Conservation (phyloP, 2,888 invertebrate species). For the Ornithoptera alexandrae region DNA sequence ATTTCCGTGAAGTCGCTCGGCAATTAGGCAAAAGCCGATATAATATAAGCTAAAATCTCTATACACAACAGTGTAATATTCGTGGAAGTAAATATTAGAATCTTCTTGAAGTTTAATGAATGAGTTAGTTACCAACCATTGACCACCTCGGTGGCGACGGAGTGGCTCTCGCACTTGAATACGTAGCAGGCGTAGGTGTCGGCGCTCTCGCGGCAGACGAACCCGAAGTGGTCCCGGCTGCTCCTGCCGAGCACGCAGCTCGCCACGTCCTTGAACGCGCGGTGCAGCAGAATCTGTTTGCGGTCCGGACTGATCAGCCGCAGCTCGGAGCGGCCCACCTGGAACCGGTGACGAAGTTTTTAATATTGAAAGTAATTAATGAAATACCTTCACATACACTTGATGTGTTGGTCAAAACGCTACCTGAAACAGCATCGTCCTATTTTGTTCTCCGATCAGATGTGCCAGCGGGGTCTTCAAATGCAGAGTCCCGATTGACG, state of each 20-base stretch:
- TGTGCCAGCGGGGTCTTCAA: conserved; percentile 71
- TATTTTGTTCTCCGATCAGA: conserved; percentile 85
- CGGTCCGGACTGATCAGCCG: conserved; percentile 95
- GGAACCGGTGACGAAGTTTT: conserved; percentile 29
- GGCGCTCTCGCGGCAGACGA: conserved; percentile 91
- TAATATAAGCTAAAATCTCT: too few species aligned
- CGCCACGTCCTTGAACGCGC: conserved; percentile 92
- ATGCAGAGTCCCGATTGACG: conserved; percentile 81
- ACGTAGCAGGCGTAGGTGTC: conserved; percentile 88
- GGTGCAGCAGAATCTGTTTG: conserved; percentile 92
- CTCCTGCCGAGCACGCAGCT: conserved; percentile 92
- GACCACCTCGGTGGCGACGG: conserved; percentile 89
- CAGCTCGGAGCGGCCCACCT: conserved; percentile 92
- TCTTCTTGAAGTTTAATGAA: neutral
- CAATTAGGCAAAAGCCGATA: too few species aligned
- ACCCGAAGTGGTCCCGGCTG: conserved; percentile 93
- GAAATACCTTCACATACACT: too few species aligned
- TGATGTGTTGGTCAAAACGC: conserved; percentile 39
- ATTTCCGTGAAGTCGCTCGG: too few species aligned
- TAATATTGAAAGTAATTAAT: too few species aligned
- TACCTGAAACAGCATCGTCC: conserved; percentile 95
- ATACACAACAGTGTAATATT: too few species aligned
- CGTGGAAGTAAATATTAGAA: too few species aligned
- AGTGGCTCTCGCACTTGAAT: conserved; percentile 90
- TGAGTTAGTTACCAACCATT: conserved; percentile 73